phyloP scores from a whole-genome alignment of 2,888 invertebrate species.

The Patella pellucida region DNA sequence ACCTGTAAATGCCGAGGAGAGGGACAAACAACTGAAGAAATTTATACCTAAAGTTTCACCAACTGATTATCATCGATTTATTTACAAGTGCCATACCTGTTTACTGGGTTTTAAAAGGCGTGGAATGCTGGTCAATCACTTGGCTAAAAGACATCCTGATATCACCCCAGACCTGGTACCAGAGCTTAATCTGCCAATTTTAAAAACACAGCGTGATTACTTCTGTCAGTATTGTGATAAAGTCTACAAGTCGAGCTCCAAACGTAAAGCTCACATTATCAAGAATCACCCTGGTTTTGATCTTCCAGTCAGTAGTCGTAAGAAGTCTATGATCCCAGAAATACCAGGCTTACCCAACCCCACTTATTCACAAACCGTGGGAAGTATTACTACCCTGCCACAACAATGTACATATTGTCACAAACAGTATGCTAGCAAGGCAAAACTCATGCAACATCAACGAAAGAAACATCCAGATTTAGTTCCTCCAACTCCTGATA shows the following conservation, averaged over 20 bases:
- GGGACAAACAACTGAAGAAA: constrained; percentile 70
- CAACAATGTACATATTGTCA: constrained; percentile 86
- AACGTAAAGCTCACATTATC: constrained; percentile 85
- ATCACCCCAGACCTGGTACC: constrained; percentile 78
- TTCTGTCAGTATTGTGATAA: constrained; percentile 86
- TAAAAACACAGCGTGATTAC: constrained; percentile 83
- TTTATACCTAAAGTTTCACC: constrained; percentile 76
- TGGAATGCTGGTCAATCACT: constrained; percentile 88
- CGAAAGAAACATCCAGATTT: constrained; percentile 71
- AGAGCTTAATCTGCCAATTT: constrained; percentile 83
- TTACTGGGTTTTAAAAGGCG: constrained; percentile 84
- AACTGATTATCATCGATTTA: constrained; percentile 80
- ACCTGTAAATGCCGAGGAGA: constrained; percentile 40
- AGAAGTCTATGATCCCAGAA: constrained; percentile 60
- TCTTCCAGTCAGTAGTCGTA: constrained; percentile 73
- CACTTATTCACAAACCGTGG: constrained; percentile 80
- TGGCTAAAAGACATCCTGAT: constrained; percentile 79
- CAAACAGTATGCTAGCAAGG: constrained; percentile 87
- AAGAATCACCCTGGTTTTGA: constrained; percentile 87
- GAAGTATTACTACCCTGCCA: constrained; percentile 80
- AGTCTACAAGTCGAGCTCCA: constrained; percentile 86
- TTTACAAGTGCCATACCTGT: constrained; percentile 84
- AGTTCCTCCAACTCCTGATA: constrained; percentile 38
- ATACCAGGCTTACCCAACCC: constrained; percentile 75
- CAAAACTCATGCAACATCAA: constrained; percentile 75